Evolutionary conservation across 2,797 vertebrate genomes (phyloP), one percentile per base, ranked within the genome.

Genomic region (Heterohyrax brucei): DNA sequence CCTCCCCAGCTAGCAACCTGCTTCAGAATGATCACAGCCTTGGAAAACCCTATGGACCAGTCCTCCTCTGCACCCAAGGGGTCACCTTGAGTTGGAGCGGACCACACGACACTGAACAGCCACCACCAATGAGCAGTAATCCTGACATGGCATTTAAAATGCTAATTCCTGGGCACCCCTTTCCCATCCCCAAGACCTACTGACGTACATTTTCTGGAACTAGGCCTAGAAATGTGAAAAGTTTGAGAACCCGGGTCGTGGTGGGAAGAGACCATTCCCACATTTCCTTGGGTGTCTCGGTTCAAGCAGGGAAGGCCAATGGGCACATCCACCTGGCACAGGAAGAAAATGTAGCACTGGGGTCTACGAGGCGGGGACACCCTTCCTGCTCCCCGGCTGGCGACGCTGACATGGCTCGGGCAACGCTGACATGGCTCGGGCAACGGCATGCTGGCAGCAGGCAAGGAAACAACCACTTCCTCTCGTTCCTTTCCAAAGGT

Each of bases 271-370:
- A 70, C 16, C 4, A 12, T 3, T 10, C 13, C 44, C 81, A 66
- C 30, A 1, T 8, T 4, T 16, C 48, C 70, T 53, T 12, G 76
- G 72, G 62, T 24, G 48, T 13, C 53, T 68, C 6, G 2, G 30
- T 68, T 68, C 13, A 13, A 50, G 12, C 0, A 46, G 81, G 30
- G 62, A 79, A 6, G 0, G 30, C 12, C 44, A 2, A 12, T 0
- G 19, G 50, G 66, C 33, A 2, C 0, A 1, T 6, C 22, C 0
- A 44, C 30, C 28, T 44, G 68, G 68, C 0, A 0, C 0, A 3
- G n/a, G 30, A 80, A 30, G 16, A 66, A 48, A 70, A 39, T 19
- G 5, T 7, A 10, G 22, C 1, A 3, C 7, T 0, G 1, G 56
- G 81, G 7, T 19, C 33, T 48, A 5, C 19, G 13, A 50, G 46